Evolutionary conservation across 2,113 vertebrate species (phyloP).

Genomic region (Excalfactoria chinensis): DNA sequence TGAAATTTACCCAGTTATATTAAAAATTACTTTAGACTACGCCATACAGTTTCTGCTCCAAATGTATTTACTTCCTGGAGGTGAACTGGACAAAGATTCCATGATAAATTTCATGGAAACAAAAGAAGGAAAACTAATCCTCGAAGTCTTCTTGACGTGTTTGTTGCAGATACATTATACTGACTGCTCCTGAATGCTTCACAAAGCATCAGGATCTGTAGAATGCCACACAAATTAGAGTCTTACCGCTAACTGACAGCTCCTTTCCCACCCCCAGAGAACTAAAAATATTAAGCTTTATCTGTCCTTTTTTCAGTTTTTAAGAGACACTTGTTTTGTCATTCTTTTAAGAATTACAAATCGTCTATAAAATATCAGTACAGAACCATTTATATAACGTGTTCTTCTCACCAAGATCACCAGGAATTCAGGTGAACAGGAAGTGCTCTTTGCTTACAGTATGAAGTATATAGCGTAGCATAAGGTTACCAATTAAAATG

Average conservation of each 20-base stretch:
- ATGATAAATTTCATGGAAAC: not conserved
- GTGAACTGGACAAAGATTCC: not conserved
- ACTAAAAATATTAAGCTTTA: constrained; percentile 55
- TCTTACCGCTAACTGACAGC: constrained; percentile 52
- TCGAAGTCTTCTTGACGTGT: not conserved
- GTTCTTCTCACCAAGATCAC: not conserved
- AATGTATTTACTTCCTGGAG: not conserved
- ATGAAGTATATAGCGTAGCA: not conserved
- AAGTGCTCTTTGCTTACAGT: not conserved
- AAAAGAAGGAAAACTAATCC: not conserved
- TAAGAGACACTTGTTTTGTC: constrained; percentile 6
- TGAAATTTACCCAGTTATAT: not conserved
- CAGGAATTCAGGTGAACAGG: not conserved
- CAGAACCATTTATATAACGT: not conserved
- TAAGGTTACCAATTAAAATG: not conserved
- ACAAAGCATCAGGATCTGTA: not conserved
- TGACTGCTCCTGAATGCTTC: constrained; percentile 23
- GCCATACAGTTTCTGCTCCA: not conserved
- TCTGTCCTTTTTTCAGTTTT: not conserved
- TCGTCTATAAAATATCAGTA: not conserved
- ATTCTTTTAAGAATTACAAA: not conserved
- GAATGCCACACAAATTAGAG: constrained; percentile 37
- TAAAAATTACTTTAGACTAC: not conserved
- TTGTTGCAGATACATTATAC: constrained; percentile 27
- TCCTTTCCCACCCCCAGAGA: constrained; percentile 39